Evolutionary conservation across 2,888 invertebrate genomes (phyloP), one percentile per base, ranked within the genome.

Genomic region (Pristionchus mayeri): DNA sequence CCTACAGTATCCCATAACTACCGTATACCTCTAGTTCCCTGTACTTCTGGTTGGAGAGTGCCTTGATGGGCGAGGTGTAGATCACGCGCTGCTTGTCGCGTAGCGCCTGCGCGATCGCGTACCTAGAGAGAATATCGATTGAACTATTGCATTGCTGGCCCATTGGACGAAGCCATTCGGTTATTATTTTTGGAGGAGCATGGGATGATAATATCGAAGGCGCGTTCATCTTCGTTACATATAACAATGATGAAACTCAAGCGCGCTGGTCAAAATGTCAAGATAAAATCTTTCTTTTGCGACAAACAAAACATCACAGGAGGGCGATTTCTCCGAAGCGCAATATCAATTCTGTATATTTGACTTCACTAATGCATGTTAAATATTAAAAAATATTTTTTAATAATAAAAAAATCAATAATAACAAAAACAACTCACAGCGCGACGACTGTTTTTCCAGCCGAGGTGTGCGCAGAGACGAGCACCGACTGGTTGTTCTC

Each of bases 31-130:
- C 96, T 93, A 99, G 96, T 93, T 99, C 99, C 88, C 99, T 95
- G 93, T 97, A 99, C 93, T 99, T 99, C 94, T 99, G 99, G 94
- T 99, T 99, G 90, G 98, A 98, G 67, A 99, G 94, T 0, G 99
- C 99, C 94, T 99, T 99, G 90, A 99, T 99, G 0, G 99, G 99
- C 16, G 99, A 98, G 21, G 99, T 99, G 93, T 99, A 99, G 91
- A 99, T 99, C 0, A 99, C 99, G 90, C 98, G 95, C 93, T 99
- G 99, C 92, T 98, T 97, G 90, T 96, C 96, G 88, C 96, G 95
- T 84, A 99, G 94, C 0, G 98, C 98, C 93, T 96, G 95, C 0
- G 99, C 98, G 93, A 99, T 97, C 0, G 98, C 97, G 94, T 98
- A 97, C 93, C 94, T 94, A 87, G 18, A 87, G 57, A n/a, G n/a